Percentiles rank a stretch among this genome's conserved stretches.
These are phyloP conservation scores for Dolomedes plantarius DNA, from an alignment of 2,888 invertebrate species.

Conservation along the genomic window DNA sequence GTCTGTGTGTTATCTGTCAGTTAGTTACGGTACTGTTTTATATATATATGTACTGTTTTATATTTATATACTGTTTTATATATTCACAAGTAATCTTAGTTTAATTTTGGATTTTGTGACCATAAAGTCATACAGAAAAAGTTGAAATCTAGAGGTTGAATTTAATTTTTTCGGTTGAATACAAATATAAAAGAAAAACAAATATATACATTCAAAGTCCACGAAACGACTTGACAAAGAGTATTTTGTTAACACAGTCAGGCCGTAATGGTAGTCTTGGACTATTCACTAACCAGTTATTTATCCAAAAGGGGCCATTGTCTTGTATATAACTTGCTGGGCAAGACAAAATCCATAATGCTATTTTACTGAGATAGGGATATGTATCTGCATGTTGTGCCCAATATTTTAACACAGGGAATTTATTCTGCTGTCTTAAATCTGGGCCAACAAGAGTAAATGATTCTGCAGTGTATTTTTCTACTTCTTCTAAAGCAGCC, in stretches of 20 bases:
- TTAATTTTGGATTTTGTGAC: too few relatives aligned
- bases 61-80: too few relatives aligned
- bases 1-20: too few relatives aligned
- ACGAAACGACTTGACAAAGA: slow-evolving; percentile 57
- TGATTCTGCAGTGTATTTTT: slow-evolving; percentile 44
- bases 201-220: slow-evolving; percentile 40
- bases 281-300: slow-evolving; percentile 58
- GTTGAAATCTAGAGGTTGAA: too few relatives aligned
- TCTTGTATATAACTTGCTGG: slow-evolving; percentile 47
- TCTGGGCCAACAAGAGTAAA: slow-evolving; percentile 12
- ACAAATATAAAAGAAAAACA: too few relatives aligned
- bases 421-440: slow-evolving; percentile 26
- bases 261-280: slow-evolving; percentile 39
- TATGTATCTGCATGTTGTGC: slow-evolving; percentile 37
- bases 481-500: slow-evolving; percentile 45
- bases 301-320: slow-evolving; percentile 39
- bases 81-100: too few relatives aligned
- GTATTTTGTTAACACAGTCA: slow-evolving; percentile 57
- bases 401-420: slow-evolving; percentile 53
- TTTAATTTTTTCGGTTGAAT: too few relatives aligned
- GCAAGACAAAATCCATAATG: slow-evolving; percentile 55
- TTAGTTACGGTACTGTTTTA: too few relatives aligned
- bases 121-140: too few relatives aligned
- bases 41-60: too few relatives aligned
- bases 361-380: slow-evolving; percentile 49